These are phyloP conservation scores for Triplophysa tibetana DNA, from an alignment of 2,113 vertebrate genomes.

Conservation along the genomic window DNA sequence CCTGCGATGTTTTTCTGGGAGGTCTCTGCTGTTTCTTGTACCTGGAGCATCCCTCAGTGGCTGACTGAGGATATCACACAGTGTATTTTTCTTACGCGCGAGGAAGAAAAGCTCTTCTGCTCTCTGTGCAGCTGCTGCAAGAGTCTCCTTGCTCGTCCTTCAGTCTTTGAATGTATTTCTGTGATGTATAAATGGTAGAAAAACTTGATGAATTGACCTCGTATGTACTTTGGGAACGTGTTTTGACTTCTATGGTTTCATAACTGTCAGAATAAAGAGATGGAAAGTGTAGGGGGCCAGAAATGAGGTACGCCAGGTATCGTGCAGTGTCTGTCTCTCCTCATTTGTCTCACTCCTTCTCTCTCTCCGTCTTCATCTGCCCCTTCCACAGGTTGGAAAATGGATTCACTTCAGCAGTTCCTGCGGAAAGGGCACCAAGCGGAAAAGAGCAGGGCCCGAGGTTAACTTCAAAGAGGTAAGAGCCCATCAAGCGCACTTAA, in stretches of 20 bases:
- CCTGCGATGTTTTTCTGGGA: background rate
- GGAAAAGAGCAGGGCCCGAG: constrained; percentile 77
- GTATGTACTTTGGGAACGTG: background rate
- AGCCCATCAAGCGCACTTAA: constrained; percentile 54
- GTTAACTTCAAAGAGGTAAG: constrained; percentile 88
- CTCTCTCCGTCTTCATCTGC: constrained; percentile 58
- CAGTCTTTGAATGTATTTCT: background rate
- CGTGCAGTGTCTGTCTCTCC: constrained; percentile 34
- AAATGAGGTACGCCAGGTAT: constrained; percentile 26
- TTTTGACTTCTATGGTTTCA: background rate
- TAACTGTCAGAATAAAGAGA: background rate
- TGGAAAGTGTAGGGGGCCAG: background rate
- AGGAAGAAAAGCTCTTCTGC: constrained; percentile 45
- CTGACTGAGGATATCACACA: constrained; percentile 33
- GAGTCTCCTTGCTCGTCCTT: background rate
- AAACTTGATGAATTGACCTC: constrained; percentile 14
- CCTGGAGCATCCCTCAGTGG: constrained; percentile 53
- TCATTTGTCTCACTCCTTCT: constrained; percentile 51
- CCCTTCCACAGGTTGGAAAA: constrained; percentile 84
- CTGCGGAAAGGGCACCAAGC: constrained; percentile 80
- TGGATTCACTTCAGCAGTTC: constrained; percentile 84
- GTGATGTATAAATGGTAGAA: background rate
- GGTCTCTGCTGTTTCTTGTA: constrained; percentile 44
- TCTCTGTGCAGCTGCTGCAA: constrained; percentile 1
- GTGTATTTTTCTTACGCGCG: constrained; percentile 2